A percentile compares a stretch with the other conserved stretches of the same genome.
Evolutionary conservation across 2,888 invertebrate genomes (phyloP).

Genomic region (Gibbula magus): DNA sequence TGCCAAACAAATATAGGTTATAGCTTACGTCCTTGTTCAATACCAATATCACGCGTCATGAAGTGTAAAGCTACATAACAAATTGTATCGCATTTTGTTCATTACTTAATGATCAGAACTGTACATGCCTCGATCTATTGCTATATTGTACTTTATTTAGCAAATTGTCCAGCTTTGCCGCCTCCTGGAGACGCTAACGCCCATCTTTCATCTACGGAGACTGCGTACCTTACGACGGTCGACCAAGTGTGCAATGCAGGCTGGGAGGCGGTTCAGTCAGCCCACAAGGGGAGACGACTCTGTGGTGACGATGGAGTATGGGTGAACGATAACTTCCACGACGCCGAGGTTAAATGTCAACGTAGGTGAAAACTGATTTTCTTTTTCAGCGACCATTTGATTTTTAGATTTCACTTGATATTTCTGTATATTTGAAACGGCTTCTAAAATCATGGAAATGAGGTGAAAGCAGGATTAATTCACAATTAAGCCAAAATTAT

Average conservation of each 20-base stretch:
- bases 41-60: no score
- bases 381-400: no score
- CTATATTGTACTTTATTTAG: background rate
- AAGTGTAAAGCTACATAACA: background rate
- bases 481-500: no score
- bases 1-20: no score
- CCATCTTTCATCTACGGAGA: background rate
- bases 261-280: background rate
- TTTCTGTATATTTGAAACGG: no score
- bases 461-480: no score
- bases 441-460: no score
- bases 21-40: no score
- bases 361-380: background rate
- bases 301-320: background rate
- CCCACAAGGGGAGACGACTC: background rate
- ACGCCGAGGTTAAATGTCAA: background rate
- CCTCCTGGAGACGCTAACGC: background rate
- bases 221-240: background rate
- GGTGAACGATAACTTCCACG: background rate
- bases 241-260: conserved; percentile 15
- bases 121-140: background rate
- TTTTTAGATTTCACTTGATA: no score
- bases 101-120: background rate
- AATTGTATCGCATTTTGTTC: background rate
- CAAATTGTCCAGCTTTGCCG: background rate